Conservation (phyloP, 2,113 vertebrate genomes). For the Salvelinus alpinus region DNA sequence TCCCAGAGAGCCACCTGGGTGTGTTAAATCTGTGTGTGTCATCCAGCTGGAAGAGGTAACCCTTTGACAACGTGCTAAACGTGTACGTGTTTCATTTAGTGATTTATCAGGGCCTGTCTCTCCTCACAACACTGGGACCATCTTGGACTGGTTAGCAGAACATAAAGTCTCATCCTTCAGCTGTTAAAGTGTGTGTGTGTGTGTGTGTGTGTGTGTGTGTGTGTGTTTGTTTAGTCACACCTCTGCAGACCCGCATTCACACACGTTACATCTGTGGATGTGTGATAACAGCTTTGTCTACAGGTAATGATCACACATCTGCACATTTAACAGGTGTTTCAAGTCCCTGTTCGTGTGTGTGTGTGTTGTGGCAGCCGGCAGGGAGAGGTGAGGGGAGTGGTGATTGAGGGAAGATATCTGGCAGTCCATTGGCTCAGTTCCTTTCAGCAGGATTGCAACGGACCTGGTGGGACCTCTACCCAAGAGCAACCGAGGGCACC, state of each 20-base stretch:
- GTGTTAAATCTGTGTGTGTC: slow-evolving; percentile 32
- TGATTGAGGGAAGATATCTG: too few species aligned
- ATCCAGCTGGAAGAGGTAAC: slow-evolving; percentile 35
- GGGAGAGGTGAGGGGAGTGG: too few species aligned
- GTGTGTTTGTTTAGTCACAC: neutral
- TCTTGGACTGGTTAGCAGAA: neutral
- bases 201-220: too few species aligned
- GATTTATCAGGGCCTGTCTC: slow-evolving; percentile 31
- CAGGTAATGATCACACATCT: neutral
- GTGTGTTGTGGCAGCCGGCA: too few species aligned
- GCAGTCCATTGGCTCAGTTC: too few species aligned
- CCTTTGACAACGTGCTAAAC: slow-evolving; percentile 47
- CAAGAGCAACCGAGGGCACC: too few species aligned
- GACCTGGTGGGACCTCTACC: too few species aligned
- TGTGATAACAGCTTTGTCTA: neutral
- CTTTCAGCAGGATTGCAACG: too few species aligned
- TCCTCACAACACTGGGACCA: neutral
- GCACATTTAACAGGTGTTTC: neutral
- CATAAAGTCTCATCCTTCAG: neutral
- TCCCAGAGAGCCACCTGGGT: slow-evolving; percentile 34
- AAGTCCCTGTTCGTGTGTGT: too few species aligned
- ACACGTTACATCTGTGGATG: neutral
- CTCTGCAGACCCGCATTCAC: neutral
- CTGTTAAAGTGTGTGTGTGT: too few species aligned
- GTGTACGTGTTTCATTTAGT: slow-evolving; percentile 41